Base-by-base conservation (phyloP, 2,113 vertebrate genomes). In the Amblyornis subalaris region DNA sequence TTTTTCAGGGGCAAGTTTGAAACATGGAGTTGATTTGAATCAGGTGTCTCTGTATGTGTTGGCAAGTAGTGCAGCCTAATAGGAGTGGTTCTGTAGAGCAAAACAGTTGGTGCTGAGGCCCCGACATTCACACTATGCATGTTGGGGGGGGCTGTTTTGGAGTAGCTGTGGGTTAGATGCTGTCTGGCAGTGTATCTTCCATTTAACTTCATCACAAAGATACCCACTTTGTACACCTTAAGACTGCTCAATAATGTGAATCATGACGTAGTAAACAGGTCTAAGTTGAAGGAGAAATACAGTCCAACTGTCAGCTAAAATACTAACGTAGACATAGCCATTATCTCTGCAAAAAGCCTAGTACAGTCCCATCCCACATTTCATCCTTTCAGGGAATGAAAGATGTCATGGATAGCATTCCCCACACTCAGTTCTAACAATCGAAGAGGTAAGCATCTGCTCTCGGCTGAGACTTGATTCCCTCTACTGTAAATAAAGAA, bases 1-100 rank as follows among this genome's bases (percentile, higher is more conserved):
- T 53, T 93, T 87, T 85, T 79, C 72, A 82, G n/a, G 23, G 18
- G 48, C 33, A 64, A 36, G 33, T 87, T 38, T 76, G 85, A 90
- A 93, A 54, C 45, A 40, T 1, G 17, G 72, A 87, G 25, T 4
- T 90, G 65, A 84, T 89, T 18, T 48, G 60, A 71, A 57, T 85
- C 64, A 64, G 53, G 69, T 58, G 35, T 35, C 55, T 91, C 54
- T 92, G 80, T 81, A 1, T 42, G 29, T 17, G 31, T 10, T 91
- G 88, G 81, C 88, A 93, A 67, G 50, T 16, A 48, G 81, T 8
- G 35, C 73, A 60, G 79, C 65, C 48, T 57, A 23, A 65, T 1
- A 67, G 69, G 40, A 88, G 40, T 7, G 15, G 44, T 28, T 92
- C 69, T 87, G 87, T 14, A 50, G 26, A 65, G 84, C 65, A 36